Conservation (phyloP, 2,888 invertebrate genomes). For the Polyommatus icarus region DNA sequence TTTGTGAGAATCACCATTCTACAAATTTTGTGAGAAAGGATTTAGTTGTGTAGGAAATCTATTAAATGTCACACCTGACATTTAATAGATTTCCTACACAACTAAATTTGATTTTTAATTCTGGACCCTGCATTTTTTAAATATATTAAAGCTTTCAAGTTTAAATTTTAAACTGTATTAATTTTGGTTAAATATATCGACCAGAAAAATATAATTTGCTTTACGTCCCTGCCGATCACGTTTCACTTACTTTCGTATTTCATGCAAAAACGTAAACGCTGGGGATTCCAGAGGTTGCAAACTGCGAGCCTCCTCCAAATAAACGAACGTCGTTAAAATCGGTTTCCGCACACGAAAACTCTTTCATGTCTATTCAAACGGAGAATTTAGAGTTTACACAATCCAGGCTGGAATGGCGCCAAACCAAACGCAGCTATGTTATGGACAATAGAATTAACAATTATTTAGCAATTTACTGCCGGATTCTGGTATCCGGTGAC, state of each 20-base stretch:
- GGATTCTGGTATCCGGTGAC: background rate
- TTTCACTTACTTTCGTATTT: background rate
- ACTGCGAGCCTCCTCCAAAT: constrained; percentile 44
- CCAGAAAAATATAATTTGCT: background rate
- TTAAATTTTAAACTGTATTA: too few species aligned
- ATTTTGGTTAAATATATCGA: too few species aligned
- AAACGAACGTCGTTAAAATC: constrained; percentile 55
- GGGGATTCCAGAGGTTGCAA: constrained; percentile 19
- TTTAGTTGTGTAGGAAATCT: too few species aligned
- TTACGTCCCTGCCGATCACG: background rate
- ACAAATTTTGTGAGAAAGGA: too few species aligned
- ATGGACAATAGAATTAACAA: constrained; percentile 70
- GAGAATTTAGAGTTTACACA: constrained; percentile 60
- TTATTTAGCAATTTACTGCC: constrained; percentile 58
- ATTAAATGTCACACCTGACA: too few species aligned
- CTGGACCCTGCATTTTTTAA: too few species aligned
- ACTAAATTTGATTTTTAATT: too few species aligned
- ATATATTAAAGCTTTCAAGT: too few species aligned
- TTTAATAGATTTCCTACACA: too few species aligned
- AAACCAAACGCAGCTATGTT: constrained; percentile 54
- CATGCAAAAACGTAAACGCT: constrained; percentile 8
- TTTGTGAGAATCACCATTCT: too few species aligned
- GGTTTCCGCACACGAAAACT: constrained; percentile 58
- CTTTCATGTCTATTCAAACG: constrained; percentile 60
- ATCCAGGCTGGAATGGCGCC: constrained; percentile 70